These are phyloP conservation scores for Alauda arvensis DNA, from an alignment of 2,797 vertebrate species.

Conservation along the genomic window DNA sequence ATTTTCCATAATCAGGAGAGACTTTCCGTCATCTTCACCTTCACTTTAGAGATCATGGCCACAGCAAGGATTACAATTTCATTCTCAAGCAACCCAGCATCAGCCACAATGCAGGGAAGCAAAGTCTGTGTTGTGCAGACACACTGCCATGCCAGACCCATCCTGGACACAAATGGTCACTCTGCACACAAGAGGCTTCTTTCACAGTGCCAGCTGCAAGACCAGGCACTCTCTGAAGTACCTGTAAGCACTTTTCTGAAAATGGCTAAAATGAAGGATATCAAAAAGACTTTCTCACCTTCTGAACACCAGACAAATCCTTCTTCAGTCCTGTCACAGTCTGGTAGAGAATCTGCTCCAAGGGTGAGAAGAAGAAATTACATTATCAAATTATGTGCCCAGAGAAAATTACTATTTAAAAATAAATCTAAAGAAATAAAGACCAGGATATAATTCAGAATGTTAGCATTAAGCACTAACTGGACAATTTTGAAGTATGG, in stretches of 20 bases:
- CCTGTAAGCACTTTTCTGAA: not conserved
- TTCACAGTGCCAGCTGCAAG: not conserved
- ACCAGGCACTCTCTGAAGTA: not conserved
- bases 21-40: not conserved
- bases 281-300: slow-evolving; percentile 67
- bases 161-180: not conserved
- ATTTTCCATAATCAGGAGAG: not conserved
- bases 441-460: not conserved
- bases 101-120: not conserved
- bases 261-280: not conserved
- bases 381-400: not conserved
- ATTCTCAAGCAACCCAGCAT: not conserved
- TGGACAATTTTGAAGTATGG: not conserved
- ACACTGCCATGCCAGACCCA: not conserved
- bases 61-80: not conserved
- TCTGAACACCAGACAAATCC: slow-evolving; percentile 91
- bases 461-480: not conserved
- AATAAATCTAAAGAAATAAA: not conserved
- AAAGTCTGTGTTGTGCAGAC: not conserved
- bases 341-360: slow-evolving; percentile 88
- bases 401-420: not conserved
- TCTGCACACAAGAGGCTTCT: not conserved
- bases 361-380: not conserved
- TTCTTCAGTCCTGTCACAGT: slow-evolving; percentile 91
- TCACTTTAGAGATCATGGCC: not conserved